These are phyloP conservation scores for Corella eumyota DNA, from an alignment of 23 tunicate species.

Conservation along the genomic window DNA sequence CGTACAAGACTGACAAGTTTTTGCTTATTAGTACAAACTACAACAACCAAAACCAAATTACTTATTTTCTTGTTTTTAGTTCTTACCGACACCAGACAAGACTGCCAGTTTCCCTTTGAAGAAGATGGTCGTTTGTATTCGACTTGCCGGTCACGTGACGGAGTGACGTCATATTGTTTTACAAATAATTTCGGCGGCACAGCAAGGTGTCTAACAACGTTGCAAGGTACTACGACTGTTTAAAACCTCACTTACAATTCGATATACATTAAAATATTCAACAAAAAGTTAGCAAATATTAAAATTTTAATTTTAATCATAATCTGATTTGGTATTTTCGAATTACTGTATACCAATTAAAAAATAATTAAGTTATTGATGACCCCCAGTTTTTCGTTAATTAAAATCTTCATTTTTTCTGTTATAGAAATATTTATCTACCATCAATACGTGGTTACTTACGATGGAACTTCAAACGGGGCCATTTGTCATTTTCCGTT, in stretches of 20 bases:
- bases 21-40: too few relatives aligned
- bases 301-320: neutral
- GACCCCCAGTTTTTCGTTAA: too few relatives aligned
- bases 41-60: too few relatives aligned
- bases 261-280: conserved; percentile 10
- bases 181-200: too few relatives aligned
- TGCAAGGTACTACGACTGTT: too few relatives aligned
- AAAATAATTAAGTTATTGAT: too few relatives aligned
- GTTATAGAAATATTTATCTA: too few relatives aligned
- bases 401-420: too few relatives aligned
- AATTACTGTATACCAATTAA: neutral
- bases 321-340: neutral
- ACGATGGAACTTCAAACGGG: conserved; percentile 55
- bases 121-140: conserved; percentile 25
- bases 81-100: conserved; percentile 26
- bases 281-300: conserved; percentile 5
- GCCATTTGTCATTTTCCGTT: conserved; percentile 74
- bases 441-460: conserved; percentile 44
- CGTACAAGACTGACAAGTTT: too few relatives aligned
- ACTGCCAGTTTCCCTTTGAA: conserved; percentile 58
- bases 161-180: too few relatives aligned
- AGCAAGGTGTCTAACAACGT: too few relatives aligned
- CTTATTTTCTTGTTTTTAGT: conserved; percentile 16
- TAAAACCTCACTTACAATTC: too few relatives aligned
- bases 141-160: conserved; percentile 39